Conservation (phyloP, 1,140 invertebrate genomes). For the Thrips palmi region DNA sequence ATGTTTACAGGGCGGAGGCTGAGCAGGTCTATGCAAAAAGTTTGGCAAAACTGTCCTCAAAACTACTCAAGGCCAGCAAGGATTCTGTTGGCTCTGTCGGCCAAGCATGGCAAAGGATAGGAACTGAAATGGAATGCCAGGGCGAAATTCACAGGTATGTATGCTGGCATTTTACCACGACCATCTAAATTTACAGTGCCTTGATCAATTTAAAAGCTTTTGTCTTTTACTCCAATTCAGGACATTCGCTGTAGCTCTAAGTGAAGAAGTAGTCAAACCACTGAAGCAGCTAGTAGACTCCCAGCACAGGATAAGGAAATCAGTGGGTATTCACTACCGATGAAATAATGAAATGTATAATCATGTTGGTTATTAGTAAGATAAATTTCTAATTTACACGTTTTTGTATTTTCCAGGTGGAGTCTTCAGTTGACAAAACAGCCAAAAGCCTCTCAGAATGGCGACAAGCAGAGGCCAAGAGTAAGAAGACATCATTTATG, state of each 20-base stretch:
- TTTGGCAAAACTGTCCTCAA: constrained; percentile 65
- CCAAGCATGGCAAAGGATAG: constrained; percentile 77
- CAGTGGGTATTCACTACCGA: constrained; percentile 39
- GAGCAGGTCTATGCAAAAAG: constrained; percentile 81
- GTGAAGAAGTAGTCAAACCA: constrained; percentile 80
- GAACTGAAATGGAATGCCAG: constrained; percentile 74
- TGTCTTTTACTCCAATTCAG: constrained; percentile 25
- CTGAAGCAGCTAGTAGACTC: constrained; percentile 47
- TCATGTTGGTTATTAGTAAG: background rate
- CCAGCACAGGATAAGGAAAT: constrained; percentile 51
- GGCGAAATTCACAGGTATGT: constrained; percentile 63
- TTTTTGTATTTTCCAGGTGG: background rate
- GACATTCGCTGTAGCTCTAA: constrained; percentile 51
- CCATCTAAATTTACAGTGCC: constrained; percentile 1
- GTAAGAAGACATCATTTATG: constrained; percentile 66
- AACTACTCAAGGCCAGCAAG: constrained; percentile 58
- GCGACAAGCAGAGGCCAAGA: constrained; percentile 64
- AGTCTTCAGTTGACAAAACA: constrained; percentile 21
- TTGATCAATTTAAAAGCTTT: background rate
- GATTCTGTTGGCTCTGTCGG: constrained; percentile 62
- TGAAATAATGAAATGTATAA: constrained; percentile 38
- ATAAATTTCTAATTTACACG: background rate
- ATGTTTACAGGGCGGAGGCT: constrained; percentile 60
- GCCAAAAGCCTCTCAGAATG: constrained; percentile 64
- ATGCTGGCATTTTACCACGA: background rate